Percentiles rank a stretch among this genome's conserved stretches.
Conservation (phyloP, 2,888 invertebrate species). For the Platycheirus rosarum region DNA sequence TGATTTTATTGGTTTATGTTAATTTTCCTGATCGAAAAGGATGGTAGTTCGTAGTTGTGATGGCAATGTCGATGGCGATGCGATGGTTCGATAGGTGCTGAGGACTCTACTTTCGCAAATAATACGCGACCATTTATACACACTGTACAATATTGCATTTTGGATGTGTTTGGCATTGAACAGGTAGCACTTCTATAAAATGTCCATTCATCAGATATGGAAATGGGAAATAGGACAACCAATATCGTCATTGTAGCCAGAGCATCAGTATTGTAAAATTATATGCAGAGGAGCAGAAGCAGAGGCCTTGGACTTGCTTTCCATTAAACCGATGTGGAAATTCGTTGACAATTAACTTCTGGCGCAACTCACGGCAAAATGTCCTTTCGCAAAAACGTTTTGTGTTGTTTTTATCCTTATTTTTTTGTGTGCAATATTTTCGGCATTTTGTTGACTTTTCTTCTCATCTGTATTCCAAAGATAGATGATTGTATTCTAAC, state of each 20-base stretch:
- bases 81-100: constrained; percentile 36
- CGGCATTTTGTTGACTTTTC: constrained; percentile 24
- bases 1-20: constrained; percentile 73
- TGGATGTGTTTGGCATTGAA: constrained; percentile 44
- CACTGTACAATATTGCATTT: not conserved
- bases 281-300: not conserved
- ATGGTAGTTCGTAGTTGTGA: not conserved
- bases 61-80: constrained; percentile 12
- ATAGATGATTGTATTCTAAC: not conserved
- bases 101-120: constrained; percentile 53
- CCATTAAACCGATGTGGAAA: constrained; percentile 40
- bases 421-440: not conserved
- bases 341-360: constrained; percentile 64
- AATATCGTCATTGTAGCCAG: constrained; percentile 1
- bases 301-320: constrained; percentile 29
- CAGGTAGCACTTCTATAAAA: constrained; percentile 1
- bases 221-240: constrained; percentile 24
- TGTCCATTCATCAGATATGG: constrained; percentile 49
- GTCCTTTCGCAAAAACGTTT: constrained; percentile 29
- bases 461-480: constrained; percentile 39
- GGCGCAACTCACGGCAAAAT: constrained; percentile 43
- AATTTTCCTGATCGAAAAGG: constrained; percentile 55
- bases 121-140: constrained; percentile 22
- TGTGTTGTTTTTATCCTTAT: not conserved
- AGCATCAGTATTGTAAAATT: not conserved